These are phyloP conservation scores for Brienomyrus longianalis DNA, from an alignment of 2,113 vertebrate genomes.

Conservation along the genomic window DNA sequence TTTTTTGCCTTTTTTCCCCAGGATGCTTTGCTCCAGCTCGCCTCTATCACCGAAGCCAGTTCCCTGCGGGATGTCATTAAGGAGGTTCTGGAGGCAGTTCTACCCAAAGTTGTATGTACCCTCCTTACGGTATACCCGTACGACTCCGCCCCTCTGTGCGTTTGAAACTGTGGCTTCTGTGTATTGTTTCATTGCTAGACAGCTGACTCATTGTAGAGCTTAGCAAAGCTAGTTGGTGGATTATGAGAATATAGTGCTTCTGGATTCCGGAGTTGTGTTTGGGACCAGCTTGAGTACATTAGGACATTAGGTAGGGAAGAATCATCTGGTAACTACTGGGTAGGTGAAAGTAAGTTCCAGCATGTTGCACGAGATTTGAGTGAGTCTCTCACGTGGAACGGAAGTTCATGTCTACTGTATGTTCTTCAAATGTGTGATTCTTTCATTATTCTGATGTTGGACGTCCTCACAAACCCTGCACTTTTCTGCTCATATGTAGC, in stretches of 20 bases:
- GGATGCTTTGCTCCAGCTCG: conserved; percentile 69
- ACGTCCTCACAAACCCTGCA: background rate
- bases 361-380: background rate
- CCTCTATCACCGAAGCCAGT: conserved; percentile 52
- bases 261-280: background rate
- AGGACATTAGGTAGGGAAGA: background rate
- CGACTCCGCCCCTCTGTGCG: background rate
- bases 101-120: conserved; percentile 64
- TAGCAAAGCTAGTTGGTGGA: background rate
- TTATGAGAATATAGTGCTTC: background rate
- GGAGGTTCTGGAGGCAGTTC: conserved; percentile 58
- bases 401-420: background rate
- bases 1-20: conserved; percentile 40
- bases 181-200: background rate
- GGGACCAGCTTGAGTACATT: background rate
- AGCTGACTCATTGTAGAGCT: background rate
- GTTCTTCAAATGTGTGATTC: background rate
- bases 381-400: background rate
- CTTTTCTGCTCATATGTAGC: background rate
- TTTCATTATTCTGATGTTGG: background rate
- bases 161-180: background rate
- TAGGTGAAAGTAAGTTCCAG: background rate
- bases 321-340: background rate
- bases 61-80: conserved; percentile 56
- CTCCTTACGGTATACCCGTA: background rate